Evolutionary conservation across 2,888 invertebrate genomes (phyloP).

Genomic region (Stenurella melanura): DNA sequence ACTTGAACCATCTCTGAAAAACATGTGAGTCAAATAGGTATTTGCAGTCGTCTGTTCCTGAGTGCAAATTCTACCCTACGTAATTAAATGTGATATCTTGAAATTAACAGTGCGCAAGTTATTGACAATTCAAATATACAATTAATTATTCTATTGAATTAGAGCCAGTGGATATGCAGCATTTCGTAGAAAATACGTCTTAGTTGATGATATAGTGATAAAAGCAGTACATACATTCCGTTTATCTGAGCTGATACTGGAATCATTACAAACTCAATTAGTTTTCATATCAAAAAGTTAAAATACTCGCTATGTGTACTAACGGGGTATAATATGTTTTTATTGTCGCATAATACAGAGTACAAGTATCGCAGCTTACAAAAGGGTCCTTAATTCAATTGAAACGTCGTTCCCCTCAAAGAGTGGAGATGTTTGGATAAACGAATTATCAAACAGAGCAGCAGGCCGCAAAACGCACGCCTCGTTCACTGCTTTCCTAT

Average conservation of each 20-base stretch:
- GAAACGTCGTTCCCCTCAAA: conserved; percentile 59
- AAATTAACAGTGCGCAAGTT: too few relatives aligned
- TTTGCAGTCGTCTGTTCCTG: too few relatives aligned
- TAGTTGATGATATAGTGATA: too few relatives aligned
- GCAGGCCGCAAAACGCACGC: conserved; percentile 55
- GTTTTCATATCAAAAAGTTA: conserved; percentile 10
- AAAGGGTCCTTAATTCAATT: conserved; percentile 63
- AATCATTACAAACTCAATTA: conserved; percentile 13
- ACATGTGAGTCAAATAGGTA: too few relatives aligned
- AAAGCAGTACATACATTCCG: not conserved
- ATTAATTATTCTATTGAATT: too few relatives aligned
- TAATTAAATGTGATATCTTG: too few relatives aligned
- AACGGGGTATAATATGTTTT: conserved; percentile 58
- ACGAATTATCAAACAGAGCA: conserved; percentile 66
- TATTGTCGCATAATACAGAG: conserved; percentile 61
- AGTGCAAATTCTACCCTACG: too few relatives aligned
- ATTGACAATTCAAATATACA: too few relatives aligned
- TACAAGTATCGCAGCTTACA: conserved; percentile 50
- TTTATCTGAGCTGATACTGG: not conserved
- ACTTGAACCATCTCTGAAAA: too few relatives aligned
- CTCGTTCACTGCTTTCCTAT: conserved; percentile 56
- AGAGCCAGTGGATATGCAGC: too few relatives aligned
- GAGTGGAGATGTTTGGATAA: conserved; percentile 66
- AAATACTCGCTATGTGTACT: conserved; percentile 32
- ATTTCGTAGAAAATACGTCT: too few relatives aligned